Conservation (phyloP, 2,888 invertebrate species). For the Morinoia aosen region DNA sequence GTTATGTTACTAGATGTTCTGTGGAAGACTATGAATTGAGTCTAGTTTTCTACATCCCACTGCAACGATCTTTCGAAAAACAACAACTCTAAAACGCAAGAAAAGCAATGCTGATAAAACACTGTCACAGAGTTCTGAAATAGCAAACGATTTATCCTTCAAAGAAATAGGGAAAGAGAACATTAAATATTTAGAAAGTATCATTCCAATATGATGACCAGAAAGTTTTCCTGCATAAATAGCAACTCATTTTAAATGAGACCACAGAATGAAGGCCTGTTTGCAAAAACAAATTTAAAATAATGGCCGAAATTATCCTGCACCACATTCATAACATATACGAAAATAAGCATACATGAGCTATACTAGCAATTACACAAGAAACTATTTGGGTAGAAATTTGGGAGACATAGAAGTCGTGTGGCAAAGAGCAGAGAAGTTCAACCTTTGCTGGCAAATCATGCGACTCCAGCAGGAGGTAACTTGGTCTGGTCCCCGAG, state of each 20-base stretch:
- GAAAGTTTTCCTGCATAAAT: not conserved
- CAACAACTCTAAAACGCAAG: no score
- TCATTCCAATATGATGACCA: not conserved
- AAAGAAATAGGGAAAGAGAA: not conserved
- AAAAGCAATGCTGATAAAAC: not conserved
- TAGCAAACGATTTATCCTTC: not conserved
- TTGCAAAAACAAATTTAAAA: not conserved
- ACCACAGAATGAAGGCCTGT: not conserved
- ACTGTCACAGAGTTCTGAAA: not conserved
- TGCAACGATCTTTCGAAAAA: no score
- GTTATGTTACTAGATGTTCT: no score
- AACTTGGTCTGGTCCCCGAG: not conserved
- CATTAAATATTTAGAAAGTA: not conserved
- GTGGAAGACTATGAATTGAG: no score
- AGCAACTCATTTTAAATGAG: not conserved
- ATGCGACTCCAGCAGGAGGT: not conserved
- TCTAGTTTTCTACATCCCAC: no score
- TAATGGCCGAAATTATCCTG: not conserved
- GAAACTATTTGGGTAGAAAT: not conserved
- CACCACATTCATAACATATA: not conserved
- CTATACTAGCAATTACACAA: not conserved
- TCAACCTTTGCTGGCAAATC: conserved; percentile 36
- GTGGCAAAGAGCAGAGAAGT: not conserved
- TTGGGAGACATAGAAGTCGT: not conserved
- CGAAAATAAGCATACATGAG: not conserved